phyloP scores from a whole-genome alignment of 1,140 invertebrate species.

The Drosophila kohkoa region DNA sequence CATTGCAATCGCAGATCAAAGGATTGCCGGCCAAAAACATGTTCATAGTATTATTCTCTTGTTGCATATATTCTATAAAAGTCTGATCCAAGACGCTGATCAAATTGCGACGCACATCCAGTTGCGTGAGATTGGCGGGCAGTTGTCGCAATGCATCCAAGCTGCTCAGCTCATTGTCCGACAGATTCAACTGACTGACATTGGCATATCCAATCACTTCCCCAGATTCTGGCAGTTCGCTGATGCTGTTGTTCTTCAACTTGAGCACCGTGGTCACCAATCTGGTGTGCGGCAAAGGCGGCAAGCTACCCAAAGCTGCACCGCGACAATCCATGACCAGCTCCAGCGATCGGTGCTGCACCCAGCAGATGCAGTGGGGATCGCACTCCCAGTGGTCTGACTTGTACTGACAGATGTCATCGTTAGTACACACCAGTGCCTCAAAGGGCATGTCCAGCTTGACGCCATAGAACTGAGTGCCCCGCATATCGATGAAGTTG shows the following conservation, averaged over 20 bases:
- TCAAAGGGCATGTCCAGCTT: conserved; percentile 74
- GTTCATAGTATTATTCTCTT: conserved; percentile 61
- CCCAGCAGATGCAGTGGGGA: conserved; percentile 85
- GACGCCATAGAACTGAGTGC: conserved; percentile 68
- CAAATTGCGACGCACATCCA: conserved; percentile 86
- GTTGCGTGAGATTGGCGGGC: conserved; percentile 71
- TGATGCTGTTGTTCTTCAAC: conserved; percentile 85
- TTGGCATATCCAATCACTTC: conserved; percentile 78
- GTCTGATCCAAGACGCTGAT: conserved; percentile 82
- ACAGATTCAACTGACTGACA: conserved; percentile 85
- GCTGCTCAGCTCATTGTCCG: conserved; percentile 86
- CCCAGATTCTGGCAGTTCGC: conserved; percentile 75
- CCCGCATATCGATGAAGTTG: conserved; percentile 56
- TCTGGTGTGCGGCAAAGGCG: conserved; percentile 68
- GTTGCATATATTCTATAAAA: conserved; percentile 79
- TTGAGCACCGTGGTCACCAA: conserved; percentile 84
- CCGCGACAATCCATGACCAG: conserved; percentile 86
- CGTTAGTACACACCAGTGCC: conserved; percentile 83
- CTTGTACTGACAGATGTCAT: conserved; percentile 74
- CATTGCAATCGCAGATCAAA: conserved; percentile 87
- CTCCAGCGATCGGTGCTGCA: conserved; percentile 77
- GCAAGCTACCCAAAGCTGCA: conserved; percentile 69
- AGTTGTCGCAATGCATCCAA: conserved; percentile 70
- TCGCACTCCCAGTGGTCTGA: conserved; percentile 84
- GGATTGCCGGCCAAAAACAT: conserved; percentile 87